A percentile compares a stretch with the other conserved stretches of the same genome.
These are phyloP conservation scores for Phenganax stokvisi DNA, from an alignment of 92 coral and sea anemone species.

Conservation along the genomic window DNA sequence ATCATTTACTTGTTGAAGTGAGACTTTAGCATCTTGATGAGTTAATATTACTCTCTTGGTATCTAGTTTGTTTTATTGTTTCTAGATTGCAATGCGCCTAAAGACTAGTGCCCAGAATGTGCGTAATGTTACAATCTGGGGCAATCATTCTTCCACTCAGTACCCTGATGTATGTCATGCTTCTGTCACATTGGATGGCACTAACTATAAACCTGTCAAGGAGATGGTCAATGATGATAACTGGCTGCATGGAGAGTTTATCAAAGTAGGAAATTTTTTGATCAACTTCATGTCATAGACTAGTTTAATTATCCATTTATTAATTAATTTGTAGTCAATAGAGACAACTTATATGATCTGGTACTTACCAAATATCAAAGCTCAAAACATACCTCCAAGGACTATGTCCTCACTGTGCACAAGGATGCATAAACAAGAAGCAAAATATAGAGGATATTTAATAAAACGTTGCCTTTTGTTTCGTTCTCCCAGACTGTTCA, in stretches of 20 bases:
- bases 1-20: background rate
- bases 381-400: too few species aligned
- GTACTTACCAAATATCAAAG: too few species aligned
- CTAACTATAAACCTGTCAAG: conserved; percentile 51
- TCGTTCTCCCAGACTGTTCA: conserved; percentile 69
- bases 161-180: conserved; percentile 98
- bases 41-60: background rate
- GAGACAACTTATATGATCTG: too few species aligned
- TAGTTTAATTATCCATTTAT: too few species aligned
- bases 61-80: background rate
- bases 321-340: background rate
- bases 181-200: conserved; percentile 45
- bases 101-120: conserved; percentile 59
- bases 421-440: too few species aligned
- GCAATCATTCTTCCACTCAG: conserved; percentile 96
- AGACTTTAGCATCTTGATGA: too few species aligned
- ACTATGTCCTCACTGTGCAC: too few species aligned
- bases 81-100: conserved; percentile 68
- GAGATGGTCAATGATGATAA: conserved; percentile 74
- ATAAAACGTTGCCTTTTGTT: background rate
- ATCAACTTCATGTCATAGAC: background rate
- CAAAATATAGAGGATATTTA: too few species aligned
- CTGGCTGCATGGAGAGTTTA: conserved; percentile 87
- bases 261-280: conserved; percentile 54
- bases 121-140: conserved; percentile 84